These are phyloP conservation scores for Ctenodactylus gundi DNA, from an alignment of 2,113 vertebrate genomes.

Conservation along the genomic window DNA sequence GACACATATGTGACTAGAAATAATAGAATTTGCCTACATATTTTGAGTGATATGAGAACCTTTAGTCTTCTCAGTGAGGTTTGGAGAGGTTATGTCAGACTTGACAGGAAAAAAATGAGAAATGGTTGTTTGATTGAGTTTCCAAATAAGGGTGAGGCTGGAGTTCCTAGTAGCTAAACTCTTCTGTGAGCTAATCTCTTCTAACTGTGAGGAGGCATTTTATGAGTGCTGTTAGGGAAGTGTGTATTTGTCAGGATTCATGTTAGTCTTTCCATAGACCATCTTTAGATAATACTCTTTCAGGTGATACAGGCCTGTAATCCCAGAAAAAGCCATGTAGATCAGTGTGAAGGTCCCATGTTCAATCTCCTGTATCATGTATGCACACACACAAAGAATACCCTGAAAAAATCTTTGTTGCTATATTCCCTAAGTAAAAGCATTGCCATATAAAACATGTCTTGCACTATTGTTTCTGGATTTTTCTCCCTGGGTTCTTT, in stretches of 20 bases:
- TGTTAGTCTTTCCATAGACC: not conserved
- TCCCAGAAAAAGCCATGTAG: no score
- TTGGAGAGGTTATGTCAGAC: not conserved
- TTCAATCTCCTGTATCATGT: no score
- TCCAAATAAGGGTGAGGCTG: not conserved
- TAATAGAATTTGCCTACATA: not conserved
- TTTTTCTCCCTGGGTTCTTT: not conserved
- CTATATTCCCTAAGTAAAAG: not conserved
- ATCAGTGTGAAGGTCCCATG: no score
- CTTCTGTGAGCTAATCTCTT: not conserved
- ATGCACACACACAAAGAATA: no score
- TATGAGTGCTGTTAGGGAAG: not conserved
- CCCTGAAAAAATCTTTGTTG: not conserved
- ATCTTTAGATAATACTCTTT: constrained; percentile 30
- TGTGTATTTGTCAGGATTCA: not conserved
- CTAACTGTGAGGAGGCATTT: not conserved
- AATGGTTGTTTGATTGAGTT: not conserved
- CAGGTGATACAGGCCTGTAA: no score
- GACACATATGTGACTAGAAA: not conserved
- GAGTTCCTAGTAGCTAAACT: not conserved
- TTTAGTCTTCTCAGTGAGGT: no score
- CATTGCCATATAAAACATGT: not conserved
- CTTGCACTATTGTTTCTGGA: not conserved
- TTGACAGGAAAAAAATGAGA: not conserved
- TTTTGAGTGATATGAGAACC: constrained; percentile 1